phyloP scores from a whole-genome alignment of 1,140 invertebrate genomes.

The Panagrolaimus sp. region DNA sequence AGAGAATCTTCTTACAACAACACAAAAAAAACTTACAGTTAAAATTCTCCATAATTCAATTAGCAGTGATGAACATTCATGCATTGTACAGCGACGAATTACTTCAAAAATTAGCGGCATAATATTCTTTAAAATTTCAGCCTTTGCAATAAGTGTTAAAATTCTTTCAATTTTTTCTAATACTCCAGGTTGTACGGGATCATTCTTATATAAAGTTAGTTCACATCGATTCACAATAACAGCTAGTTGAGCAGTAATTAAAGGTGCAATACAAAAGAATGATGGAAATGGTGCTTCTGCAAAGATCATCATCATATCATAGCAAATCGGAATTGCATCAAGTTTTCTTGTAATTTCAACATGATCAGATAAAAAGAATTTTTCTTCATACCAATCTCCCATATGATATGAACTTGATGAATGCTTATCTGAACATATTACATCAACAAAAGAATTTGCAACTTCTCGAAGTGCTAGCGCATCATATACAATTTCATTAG shows the following conservation, averaged over 20 bases:
- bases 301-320: not conserved
- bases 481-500: not conserved
- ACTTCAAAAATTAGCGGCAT: not conserved
- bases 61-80: not conserved
- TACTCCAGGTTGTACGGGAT: not conserved
- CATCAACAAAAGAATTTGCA: not conserved
- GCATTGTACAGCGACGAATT: not conserved
- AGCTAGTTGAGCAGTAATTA: not conserved
- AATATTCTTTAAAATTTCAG: not conserved
- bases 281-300: not conserved
- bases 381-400: conserved; percentile 1
- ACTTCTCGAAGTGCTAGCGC: not conserved
- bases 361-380: not conserved
- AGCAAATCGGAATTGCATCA: not conserved
- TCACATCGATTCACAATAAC: not conserved
- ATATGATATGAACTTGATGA: not conserved
- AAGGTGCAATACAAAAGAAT: not conserved
- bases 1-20: no score
- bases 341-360: not conserved
- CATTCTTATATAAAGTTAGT: not conserved
- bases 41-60: conserved; percentile 6
- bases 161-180: not conserved
- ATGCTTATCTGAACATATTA: not conserved
- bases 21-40: conserved; percentile 3
- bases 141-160: not conserved